Base-by-base conservation (phyloP, 1,140 invertebrate genomes). In the Maconellicoccus hirsutus region DNA sequence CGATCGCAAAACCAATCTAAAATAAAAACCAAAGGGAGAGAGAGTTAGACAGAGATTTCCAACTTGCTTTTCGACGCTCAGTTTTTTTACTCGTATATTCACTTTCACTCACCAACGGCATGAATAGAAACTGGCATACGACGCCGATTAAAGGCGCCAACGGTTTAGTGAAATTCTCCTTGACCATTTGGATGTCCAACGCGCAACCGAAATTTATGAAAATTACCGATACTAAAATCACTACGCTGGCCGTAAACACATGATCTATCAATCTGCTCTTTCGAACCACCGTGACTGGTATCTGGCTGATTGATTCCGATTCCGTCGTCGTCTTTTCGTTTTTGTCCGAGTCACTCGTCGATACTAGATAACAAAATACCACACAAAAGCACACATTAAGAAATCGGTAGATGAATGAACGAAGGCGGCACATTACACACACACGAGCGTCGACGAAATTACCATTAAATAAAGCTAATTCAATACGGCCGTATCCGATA, bases 191-290 rank as follows among this genome's bases (percentile, higher is more conserved):
- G 82, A 91, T 85, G 77, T 94, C 88, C 76, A 96, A 83, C 0
- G 93, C 92, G 79, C 93, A 95, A 0, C 94, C 94, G 82, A 96
- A 96, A 80, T 96, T 95, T 61, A 96, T 89, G 77, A 93, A 96
- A 73, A 94, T 86, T 63, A 95, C 81, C 0, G 88, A 87, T 70
- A 96, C 91, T 61, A 97, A 83, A 66, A 85, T 78, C 8, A 87
- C 87, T 3, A 96, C 86, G 71, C 89, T 90, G 42, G 80, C 83
- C 0, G 89, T 87, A 75, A 96, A 96, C 19, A 91, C 79, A 6
- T 80, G 83, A 77, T 94, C 92, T 21, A 94, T 84, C 22, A 84
- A 72, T 59, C 86, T 78, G 59, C 84, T 76, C 71, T 86, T 81
- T 27, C 90, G 79, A 70, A 85, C 80, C 0, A 92, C 86, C 12